Evolutionary conservation across 2,113 vertebrate genomes (phyloP), one percentile per base, ranked within the genome.

Genomic region (Archocentrus centrarchus): DNA sequence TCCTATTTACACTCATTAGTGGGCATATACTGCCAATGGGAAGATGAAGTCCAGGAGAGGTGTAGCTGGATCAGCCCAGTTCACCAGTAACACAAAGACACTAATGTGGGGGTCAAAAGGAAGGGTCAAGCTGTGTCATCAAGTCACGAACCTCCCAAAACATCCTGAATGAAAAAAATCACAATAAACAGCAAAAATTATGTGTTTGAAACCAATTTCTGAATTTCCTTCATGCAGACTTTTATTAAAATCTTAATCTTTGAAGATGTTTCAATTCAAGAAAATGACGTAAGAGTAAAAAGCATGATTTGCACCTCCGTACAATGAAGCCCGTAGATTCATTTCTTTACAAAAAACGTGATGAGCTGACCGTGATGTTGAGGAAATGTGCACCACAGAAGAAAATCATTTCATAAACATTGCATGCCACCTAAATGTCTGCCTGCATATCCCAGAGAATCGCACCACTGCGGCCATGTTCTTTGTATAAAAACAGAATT

Each of bases 1-100:
- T 24, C 44, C 66, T 53, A 70, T 70, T 70, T 70, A 53, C 44
- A 17, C 66, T 70, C 66, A 70, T 70, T 50, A 70, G 44, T 53
- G 10, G 24, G 30, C 24, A 53, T 47, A 18, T 27, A 50, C 44
- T 20, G 24, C 66, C 66, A 70, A 70, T 70, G 41, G 41, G 22
- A 20, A 47, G 64, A 68, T 68, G 41, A 70, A 70, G 66, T 53
- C 24, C 11, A 17, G 24, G 44, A 32, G 24, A 70, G 24, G 32
- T 30, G 8, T 7, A 20, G 66, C 30, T 53, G 24, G 24, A 32
- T 50, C 24, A 6, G 44, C 9, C 44, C 44, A 20, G 10, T 53
- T 70, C 66, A 50, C 66, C 66, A 32, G 66, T 70, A 53, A 32
- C 66, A 53, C 44, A 70, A 24, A 32, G 66, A 70, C 7, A 44